A percentile compares a stretch with the other conserved stretches of the same genome.
These are phyloP conservation scores for Brienomyrus longianalis DNA, from an alignment of 2,113 vertebrate species.

Conservation along the genomic window DNA sequence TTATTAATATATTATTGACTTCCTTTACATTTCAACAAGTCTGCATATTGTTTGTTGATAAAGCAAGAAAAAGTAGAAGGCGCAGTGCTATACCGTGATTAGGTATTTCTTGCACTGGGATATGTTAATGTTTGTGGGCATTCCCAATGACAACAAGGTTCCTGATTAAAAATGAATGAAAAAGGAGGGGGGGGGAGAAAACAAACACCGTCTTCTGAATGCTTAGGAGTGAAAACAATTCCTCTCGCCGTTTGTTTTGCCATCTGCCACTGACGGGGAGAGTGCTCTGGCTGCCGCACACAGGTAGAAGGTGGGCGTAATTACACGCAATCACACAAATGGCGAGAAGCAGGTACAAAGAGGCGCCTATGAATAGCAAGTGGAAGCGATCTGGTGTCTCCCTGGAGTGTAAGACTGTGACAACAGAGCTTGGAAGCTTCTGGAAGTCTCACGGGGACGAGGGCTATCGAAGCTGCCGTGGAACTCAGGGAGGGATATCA, in stretches of 20 bases:
- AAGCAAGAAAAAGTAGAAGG: neutral
- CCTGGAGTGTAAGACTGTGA: neutral
- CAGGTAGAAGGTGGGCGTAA: neutral
- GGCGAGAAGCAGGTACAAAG: neutral
- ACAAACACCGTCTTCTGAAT: neutral
- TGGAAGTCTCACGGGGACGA: neutral
- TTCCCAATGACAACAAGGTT: neutral
- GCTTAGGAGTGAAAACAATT: neutral
- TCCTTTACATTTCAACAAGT: neutral
- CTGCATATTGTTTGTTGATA: neutral
- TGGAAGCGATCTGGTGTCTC: neutral
- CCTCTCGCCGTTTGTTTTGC: neutral
- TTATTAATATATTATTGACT: neutral
- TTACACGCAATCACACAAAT: neutral
- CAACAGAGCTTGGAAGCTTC: neutral
- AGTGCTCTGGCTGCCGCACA: neutral
- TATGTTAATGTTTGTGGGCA: neutral
- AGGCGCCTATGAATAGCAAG: neutral
- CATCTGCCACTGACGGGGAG: neutral
- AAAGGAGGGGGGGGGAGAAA: neutral
- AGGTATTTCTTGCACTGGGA: neutral
- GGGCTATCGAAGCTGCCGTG: neutral
- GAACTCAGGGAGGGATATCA: neutral
- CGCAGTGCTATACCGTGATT: neutral
- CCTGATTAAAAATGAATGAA: conserved; percentile 5